Base-by-base conservation (phyloP, 1,140 invertebrate genomes). In the Drosophila gunungcola region DNA sequence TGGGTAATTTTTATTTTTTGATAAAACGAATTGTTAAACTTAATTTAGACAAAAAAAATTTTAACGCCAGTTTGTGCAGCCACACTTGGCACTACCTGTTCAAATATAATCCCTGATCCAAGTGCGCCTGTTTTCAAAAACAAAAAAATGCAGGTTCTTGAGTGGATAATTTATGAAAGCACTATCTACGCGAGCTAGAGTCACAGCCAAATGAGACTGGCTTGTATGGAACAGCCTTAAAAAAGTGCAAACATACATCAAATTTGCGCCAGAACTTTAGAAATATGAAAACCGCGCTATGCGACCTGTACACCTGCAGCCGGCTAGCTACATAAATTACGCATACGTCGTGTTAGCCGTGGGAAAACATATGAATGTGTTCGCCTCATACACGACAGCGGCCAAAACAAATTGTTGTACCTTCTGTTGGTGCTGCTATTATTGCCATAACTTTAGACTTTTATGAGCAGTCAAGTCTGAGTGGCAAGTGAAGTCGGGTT, bases 261-360 rank as follows among this genome's bases (percentile, higher is more conserved):
- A 79, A 83, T 70, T 80, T 62, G 41, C 57, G 56, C 36, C 39
- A 46, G 64, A 84, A 83, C 76, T 84, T 83, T 76, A 39, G 64
- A 61, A 80, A 83, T 79, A 84, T 83, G 60, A 83, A 73, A 83
- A 79, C 80, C 72, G 75, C 75, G 64, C 68, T 83, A 72, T 79
- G 80, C 51, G 80, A 72, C 61, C 75, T 43, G 51, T 48, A 48
- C 80, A 83, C 55, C 80, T 83, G 80, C 43, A 64, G 56, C 60
- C 32, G 32, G 7, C 38, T 21, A 69, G 74, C 45, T 68, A 78
- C 79, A 82, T 82, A 82, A 82, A 82, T 82, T 82, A 82, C 73
- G 79, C 79, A 82, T 82, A 82, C 79, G 79, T 78, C 73, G 61
- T 78, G 79, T 82, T 63, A 78, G 34, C 73, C 68, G 73, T 82